Evolutionary conservation across 2,888 invertebrate genomes (phyloP), one percentile per base, ranked within the genome.

Genomic region (Lepidocyrtoides sp.): DNA sequence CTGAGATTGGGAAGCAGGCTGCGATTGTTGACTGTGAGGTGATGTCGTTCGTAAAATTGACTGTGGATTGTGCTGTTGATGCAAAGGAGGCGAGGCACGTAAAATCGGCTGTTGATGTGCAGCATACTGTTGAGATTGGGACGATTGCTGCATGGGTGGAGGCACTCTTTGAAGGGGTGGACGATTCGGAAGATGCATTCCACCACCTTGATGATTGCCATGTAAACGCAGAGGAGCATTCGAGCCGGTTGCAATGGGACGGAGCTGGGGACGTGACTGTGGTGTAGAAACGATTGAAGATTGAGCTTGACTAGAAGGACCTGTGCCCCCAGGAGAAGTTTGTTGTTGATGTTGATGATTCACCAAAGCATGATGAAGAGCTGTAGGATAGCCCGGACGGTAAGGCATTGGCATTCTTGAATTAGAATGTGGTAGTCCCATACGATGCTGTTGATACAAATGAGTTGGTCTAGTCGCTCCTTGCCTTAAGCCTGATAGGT

Each of bases 361-460:
- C 4, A 77, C 57, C n/a, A 92, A 63, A 48, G 90, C 92, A 81
- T 87, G 83, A 48, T 90, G 92, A 8, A 92, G 84, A 0, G 92
- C 77, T 44, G 85, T 81, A n/a, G 92, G 91, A 17, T 91, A 92
- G 12, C 60, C 36, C 0, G 82, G 32, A n/a, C 60, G 51, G n/a
- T 66, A 75, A 3, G 54, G 77, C 1, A 75, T 14, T 0, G 77
- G 75, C 51, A 75, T 44, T 41, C 89, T 72, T 10, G 29, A 32
- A 23, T 12, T n/a, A 75, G 69, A 23, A 75, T 72, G 0, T 5
- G n/a, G 41, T 26, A n/a, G 44, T 17, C 1, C n/a, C 5, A 63
- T n/a, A 8, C 10, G 29, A 10, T 12, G 3, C 29, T 29, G 63
- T 0, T 36, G 66, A 10, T 63, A 36, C n/a, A n/a, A n/a, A 17